Evolutionary conservation across 2,113 vertebrate species (phyloP), one percentile per base, ranked within the genome.

Genomic region (Cebus imitator): DNA sequence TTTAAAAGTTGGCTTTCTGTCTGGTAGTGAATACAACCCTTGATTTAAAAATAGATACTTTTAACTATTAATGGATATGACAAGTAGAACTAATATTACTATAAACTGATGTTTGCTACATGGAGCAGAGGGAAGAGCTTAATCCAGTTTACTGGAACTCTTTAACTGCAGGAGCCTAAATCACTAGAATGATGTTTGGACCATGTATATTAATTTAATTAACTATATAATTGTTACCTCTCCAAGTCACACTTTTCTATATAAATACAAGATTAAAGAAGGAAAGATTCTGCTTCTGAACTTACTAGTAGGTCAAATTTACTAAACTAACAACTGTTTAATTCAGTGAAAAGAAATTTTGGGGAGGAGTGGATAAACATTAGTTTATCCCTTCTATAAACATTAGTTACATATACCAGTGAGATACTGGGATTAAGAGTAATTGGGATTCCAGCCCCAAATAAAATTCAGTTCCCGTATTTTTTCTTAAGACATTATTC

Each of bases 391-490:
- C 92, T 95, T 97, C 87, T 52, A 90, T 75, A 97, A 98, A 86
- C 23, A 94, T 95, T 30, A 80, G 52, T 97, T 97, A 55, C 35
- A 66, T 76, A 78, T 45, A 97, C 75, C 91, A 87, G 43, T 93
- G 93, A 98, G 95, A 97, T 72, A 11, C 27, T 27, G 97, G 91
- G 70, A 97, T 87, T 58, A 94, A 94, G 50, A 96, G 40, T 82
- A 94, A 96, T 97, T 97, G 94, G 18, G 30, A 95, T 96, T 98
- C 94, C 94, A 94, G 93, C 87, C 91, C 95, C 89, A 91, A 97
- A 95, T 37, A 1, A 92, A 98, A 91, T 97, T 97, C 81, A 94
- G 13, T 98, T 95, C 79, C 90, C 45, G 87, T 96, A 75, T 95
- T 92, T 97, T 86, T 91, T 93, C 72, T 97, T 98, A 92, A 95